phyloP scores from a whole-genome alignment of 1,140 invertebrate species.

The Globodera rostochiensis region DNA sequence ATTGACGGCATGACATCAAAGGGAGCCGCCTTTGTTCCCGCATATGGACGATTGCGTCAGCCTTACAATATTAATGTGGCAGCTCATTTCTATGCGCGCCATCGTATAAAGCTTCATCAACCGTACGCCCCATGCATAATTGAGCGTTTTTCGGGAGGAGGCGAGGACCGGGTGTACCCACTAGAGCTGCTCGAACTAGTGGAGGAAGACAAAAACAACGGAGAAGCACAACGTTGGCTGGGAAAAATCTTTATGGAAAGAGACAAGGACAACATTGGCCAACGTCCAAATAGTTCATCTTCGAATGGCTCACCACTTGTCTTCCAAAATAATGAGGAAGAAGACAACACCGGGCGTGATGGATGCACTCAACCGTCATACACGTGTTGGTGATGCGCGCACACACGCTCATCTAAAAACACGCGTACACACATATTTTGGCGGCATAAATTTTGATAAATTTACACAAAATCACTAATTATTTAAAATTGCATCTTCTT shows the following conservation, averaged over 20 bases:
- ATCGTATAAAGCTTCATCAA: neutral
- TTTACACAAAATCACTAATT: too few relatives aligned
- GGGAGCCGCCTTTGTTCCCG: neutral
- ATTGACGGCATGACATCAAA: neutral
- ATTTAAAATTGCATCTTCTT: too few relatives aligned
- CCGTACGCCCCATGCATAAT: neutral
- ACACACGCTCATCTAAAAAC: too few relatives aligned
- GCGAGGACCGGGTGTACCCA: neutral
- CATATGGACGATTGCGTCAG: neutral
- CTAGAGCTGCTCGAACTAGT: slow-evolving; percentile 3
- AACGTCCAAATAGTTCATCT: too few relatives aligned
- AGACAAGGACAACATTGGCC: neutral
- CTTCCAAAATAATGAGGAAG: too few relatives aligned
- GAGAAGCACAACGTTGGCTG: neutral
- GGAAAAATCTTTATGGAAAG: neutral
- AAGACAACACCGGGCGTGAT: too few relatives aligned
- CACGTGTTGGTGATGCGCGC: too few relatives aligned
- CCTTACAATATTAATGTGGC: neutral
- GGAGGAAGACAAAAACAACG: neutral
- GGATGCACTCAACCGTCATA: too few relatives aligned
- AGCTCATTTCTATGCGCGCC: neutral
- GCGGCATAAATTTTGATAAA: too few relatives aligned
- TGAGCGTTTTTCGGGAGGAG: neutral
- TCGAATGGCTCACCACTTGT: too few relatives aligned
- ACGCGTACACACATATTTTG: too few relatives aligned